phyloP scores from a whole-genome alignment of 2,888 invertebrate genomes.

The Marronus borbonicus region DNA sequence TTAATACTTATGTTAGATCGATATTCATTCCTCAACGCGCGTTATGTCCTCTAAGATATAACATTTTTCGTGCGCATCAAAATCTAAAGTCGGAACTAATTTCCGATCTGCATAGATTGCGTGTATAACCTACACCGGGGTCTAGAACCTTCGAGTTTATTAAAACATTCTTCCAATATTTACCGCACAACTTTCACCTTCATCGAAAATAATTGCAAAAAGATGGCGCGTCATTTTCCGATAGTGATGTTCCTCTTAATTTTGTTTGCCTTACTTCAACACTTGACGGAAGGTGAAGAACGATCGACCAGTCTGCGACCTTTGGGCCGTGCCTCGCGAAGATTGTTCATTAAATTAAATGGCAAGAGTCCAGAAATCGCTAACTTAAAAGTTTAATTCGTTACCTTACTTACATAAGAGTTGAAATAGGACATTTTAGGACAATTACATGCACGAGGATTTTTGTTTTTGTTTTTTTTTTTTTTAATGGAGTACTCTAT shows the following conservation, averaged over 20 bases:
- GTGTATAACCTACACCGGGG: slow-evolving; percentile 19
- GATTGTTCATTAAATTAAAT: slow-evolving; percentile 33
- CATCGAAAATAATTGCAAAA: background rate
- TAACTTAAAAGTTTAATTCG: slow-evolving; percentile 20
- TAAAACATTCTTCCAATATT: slow-evolving; percentile 36
- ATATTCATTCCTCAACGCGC: background rate
- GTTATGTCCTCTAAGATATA: background rate
- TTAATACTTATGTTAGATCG: slow-evolving; percentile 10
- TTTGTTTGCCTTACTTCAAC: background rate
- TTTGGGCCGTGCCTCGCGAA: background rate
- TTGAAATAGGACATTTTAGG: background rate
- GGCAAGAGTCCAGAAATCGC: background rate
- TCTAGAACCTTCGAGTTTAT: slow-evolving; percentile 4
- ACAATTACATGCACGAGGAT: background rate
- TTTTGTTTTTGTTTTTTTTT: too few species aligned
- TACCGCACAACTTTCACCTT: background rate
- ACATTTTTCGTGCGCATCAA: slow-evolving; percentile 27
- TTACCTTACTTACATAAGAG: background rate
- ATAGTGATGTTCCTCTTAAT: background rate
- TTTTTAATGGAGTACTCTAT: too few species aligned
- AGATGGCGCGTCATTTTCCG: background rate
- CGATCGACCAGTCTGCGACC: background rate
- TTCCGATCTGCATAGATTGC: slow-evolving; percentile 33
- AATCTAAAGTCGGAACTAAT: slow-evolving; percentile 31
- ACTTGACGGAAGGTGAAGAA: background rate